A percentile compares a stretch with the other conserved stretches of the same genome.
These are phyloP conservation scores for Siniperca undulata DNA, from an alignment of 2,797 vertebrate genomes.

Conservation along the genomic window DNA sequence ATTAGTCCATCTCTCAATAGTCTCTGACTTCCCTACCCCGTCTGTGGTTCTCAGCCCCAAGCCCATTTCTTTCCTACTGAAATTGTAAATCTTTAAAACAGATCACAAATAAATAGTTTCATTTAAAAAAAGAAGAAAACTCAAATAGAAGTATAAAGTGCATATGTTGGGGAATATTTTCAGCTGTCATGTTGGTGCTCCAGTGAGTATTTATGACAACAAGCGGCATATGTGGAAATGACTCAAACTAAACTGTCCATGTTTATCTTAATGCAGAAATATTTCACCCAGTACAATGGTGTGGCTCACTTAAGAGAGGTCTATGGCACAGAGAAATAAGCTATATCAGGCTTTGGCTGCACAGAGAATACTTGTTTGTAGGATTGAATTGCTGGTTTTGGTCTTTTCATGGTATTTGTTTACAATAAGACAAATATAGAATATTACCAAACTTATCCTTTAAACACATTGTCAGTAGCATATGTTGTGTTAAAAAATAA, in stretches of 20 bases:
- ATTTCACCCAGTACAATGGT: background rate
- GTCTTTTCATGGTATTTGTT: background rate
- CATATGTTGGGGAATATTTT: slow-evolving; percentile 1
- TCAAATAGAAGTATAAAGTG: background rate
- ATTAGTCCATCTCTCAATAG: background rate
- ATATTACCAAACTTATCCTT: background rate
- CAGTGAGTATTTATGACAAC: background rate
- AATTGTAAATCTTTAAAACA: background rate
- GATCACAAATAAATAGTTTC: background rate
- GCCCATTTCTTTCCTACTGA: background rate
- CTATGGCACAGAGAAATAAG: background rate
- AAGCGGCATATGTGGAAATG: background rate
- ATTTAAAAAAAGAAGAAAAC: background rate
- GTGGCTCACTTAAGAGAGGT: background rate
- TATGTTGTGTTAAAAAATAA: background rate
- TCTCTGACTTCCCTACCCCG: background rate
- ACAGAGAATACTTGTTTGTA: background rate
- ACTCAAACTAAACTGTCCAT: background rate
- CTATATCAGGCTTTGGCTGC: background rate
- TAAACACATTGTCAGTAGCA: background rate
- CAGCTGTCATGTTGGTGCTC: background rate
- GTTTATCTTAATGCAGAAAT: slow-evolving; percentile 5
- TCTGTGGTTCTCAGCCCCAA: background rate
- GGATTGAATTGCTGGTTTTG: slow-evolving; percentile 6
- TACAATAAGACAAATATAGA: background rate